Conservation (phyloP, 2,888 invertebrate genomes). For the Tiphia femorata region DNA sequence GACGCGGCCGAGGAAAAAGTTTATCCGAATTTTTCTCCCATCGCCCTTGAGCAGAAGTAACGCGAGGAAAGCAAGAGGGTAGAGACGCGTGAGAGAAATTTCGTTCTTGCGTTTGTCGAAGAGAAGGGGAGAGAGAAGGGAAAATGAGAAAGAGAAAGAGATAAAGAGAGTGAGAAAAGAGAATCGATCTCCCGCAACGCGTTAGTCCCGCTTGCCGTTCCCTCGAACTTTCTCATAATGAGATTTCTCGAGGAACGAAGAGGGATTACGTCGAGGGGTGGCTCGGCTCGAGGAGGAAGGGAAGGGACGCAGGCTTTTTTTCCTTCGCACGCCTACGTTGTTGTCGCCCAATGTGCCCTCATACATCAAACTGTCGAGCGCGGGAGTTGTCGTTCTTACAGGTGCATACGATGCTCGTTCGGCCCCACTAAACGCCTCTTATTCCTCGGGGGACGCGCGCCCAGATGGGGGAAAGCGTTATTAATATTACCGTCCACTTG, state of each 20-base stretch:
- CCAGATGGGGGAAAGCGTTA: not conserved
- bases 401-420: constrained; percentile 29
- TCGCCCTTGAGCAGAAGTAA: too few relatives aligned
- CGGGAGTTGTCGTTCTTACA: constrained; percentile 6
- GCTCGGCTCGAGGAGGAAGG: not conserved
- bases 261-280: constrained; percentile 34
- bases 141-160: too few relatives aligned
- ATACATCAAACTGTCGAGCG: constrained; percentile 48
- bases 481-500: not conserved
- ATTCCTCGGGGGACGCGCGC: not conserved
- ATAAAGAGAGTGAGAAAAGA: too few relatives aligned
- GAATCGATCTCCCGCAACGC: constrained; percentile 12
- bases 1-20: too few relatives aligned
- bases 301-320: constrained; percentile 14
- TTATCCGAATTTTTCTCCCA: too few relatives aligned
- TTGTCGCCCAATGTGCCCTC: constrained; percentile 31
- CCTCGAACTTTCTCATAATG: constrained; percentile 26
- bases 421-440: constrained; percentile 23
- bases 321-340: not conserved
- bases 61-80: too few relatives aligned
- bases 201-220: constrained; percentile 4
- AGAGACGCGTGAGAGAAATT: too few relatives aligned
- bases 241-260: constrained; percentile 45
- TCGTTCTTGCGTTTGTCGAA: too few relatives aligned
- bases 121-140: too few relatives aligned